Evolutionary conservation across 1,140 invertebrate species (phyloP), one percentile per base, ranked within the genome.

Genomic region (Zaprionus tsacasi): DNA sequence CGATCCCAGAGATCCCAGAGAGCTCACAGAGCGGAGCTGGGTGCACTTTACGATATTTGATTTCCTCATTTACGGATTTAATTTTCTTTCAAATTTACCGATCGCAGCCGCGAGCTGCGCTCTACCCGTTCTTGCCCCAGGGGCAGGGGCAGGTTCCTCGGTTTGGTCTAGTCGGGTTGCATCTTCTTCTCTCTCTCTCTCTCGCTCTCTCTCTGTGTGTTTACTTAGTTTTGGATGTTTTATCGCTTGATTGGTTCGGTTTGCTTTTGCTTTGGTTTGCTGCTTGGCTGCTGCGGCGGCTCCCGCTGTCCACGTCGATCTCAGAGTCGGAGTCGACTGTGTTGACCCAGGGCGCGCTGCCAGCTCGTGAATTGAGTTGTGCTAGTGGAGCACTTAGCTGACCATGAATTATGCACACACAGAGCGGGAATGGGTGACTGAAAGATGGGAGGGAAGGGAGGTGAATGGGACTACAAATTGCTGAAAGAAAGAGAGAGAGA

Each of bases 51-150:
- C 76, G 85, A 89, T 89, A 89, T 89, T 89, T 89, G 85, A 89
- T 89, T 89, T 89, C 85, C 85, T 89, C 85, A 89, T 89, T 89
- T 89, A 89, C 85, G 85, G 85, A 89, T 89, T 89, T 89, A 89
- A 89, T 89, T 89, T 89, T 83, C 85, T 89, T 89, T 89, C 78
- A 89, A 89, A 89, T 89, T 85, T 73, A 89, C 83, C 83, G 83
- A 88, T 88, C 70, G 79, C n/a, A 35, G 66, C 27, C 27, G 27
- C 27, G 27, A 30, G 6, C 27, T 21, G 27, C 27, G 27, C 60
- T 38, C 61, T 72, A 79, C 82, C 82, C 83, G 69, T 88, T 88
- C 43, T 48, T 13, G 38, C 70, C 58, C 30, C 21, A 21, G 27
- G 61, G 79, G 67, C 78, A 38, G 58, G 60, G 48, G 40, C 40